These are phyloP conservation scores for Drosophila emarginata DNA, from an alignment of 2,888 invertebrate genomes.

Conservation along the genomic window DNA sequence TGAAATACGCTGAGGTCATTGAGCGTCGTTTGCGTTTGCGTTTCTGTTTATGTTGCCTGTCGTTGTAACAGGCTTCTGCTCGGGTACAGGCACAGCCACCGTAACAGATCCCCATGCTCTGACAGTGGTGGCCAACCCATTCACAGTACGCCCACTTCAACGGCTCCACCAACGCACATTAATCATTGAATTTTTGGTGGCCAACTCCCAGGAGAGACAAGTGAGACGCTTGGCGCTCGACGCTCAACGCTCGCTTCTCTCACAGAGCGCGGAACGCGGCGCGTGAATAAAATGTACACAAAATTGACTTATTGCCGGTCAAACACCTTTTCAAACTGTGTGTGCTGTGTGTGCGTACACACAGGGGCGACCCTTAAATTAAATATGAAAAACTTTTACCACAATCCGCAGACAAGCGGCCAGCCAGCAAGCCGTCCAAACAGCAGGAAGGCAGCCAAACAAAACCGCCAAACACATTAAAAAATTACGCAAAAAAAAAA, in stretches of 20 bases:
- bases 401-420: conserved; percentile 17
- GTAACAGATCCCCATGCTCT: conserved; percentile 9
- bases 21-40: conserved; percentile 47
- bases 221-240: conserved; percentile 28
- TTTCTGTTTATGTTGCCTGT: conserved; percentile 24
- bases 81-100: conserved; percentile 8
- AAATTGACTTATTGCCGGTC: conserved; percentile 79
- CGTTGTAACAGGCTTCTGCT: conserved; percentile 24
- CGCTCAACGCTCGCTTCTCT: conserved; percentile 5
- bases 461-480: conserved; percentile 63
- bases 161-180: conserved; percentile 67
- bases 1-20: conserved; percentile 77
- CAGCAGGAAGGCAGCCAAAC: conserved; percentile 29
- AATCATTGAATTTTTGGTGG: conserved; percentile 78
- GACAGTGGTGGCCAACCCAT: conserved; percentile 59
- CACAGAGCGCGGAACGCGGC: conserved; percentile 34
- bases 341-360: conserved; percentile 18
- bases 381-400: conserved; percentile 76
- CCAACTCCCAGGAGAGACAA: conserved; percentile 65
- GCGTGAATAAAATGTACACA: conserved; percentile 73
- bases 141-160: conserved; percentile 62
- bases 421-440: neutral
- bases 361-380: conserved; percentile 58
- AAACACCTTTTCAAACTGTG: conserved; percentile 71
- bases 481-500: conserved; percentile 59